Percentiles rank a stretch among this genome's conserved stretches.
Evolutionary conservation across 2,888 invertebrate species (phyloP).

Genomic region (Himalopsyche japonica): DNA sequence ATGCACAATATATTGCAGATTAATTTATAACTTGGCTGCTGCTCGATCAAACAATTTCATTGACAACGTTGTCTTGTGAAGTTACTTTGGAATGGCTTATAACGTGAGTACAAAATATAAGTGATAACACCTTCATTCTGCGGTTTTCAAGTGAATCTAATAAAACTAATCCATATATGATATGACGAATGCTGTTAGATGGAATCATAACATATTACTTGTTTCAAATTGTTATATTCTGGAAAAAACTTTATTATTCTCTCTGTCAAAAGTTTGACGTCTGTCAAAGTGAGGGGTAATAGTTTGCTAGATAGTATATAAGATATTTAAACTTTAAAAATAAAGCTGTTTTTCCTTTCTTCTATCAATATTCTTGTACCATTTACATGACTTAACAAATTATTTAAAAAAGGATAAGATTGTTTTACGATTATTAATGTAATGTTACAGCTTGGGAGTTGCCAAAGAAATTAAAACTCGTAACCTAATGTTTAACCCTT

Average conservation of each 20-base stretch:
- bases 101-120: background rate
- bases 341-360: background rate
- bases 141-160: background rate
- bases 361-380: background rate
- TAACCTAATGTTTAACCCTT: no score
- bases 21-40: background rate
- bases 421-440: background rate
- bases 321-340: background rate
- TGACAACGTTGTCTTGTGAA: background rate
- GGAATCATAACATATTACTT: background rate
- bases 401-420: background rate
- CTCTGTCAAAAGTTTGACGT: background rate
- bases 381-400: background rate
- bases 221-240: background rate
- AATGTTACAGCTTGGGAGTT: background rate
- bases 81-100: background rate
- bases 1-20: background rate
- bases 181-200: background rate
- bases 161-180: background rate
- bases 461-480: no score
- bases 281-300: background rate
- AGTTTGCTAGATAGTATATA: background rate
- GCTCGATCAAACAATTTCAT: background rate
- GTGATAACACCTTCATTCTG: background rate
- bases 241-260: background rate